A percentile compares a stretch with the other conserved stretches of the same genome.
phyloP scores from a whole-genome alignment of 2,888 invertebrate species.

The Tetrapedia diversipes region DNA sequence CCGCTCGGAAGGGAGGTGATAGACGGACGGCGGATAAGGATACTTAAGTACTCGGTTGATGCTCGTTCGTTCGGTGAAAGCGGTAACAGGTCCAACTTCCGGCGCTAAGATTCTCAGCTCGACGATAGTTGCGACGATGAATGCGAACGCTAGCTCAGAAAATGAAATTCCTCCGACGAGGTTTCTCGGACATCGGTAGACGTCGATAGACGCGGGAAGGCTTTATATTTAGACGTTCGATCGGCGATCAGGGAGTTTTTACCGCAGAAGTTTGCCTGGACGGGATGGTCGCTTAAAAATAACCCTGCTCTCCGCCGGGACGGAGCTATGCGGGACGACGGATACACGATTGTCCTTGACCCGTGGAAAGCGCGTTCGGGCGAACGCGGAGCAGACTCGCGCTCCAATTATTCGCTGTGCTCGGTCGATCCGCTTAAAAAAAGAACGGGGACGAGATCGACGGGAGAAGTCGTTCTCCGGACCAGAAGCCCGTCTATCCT shows the following conservation, averaged over 20 bases:
- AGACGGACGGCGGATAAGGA: no score
- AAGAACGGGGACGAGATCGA: background rate
- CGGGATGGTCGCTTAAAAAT: conserved; percentile 45
- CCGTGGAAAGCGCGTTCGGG: conserved; percentile 49
- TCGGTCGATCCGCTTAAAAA: conserved; percentile 40
- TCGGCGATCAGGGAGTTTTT: conserved; percentile 8
- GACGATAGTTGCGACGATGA: background rate
- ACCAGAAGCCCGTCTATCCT: no score
- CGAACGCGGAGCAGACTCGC: conserved; percentile 41
- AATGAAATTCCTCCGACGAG: no score
- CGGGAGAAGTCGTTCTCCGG: no score
- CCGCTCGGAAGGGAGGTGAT: no score
- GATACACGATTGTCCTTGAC: conserved; percentile 63
- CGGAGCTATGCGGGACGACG: background rate
- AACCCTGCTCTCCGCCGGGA: conserved; percentile 1
- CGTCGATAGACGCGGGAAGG: conserved; percentile 1
- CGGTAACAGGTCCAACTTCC: no score
- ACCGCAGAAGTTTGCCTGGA: conserved; percentile 3
- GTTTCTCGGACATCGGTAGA: no score
- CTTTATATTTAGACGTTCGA: conserved; percentile 32
- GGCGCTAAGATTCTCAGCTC: no score
- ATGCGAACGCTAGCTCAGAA: background rate
- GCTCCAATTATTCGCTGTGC: conserved; percentile 50
- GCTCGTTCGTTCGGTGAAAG: no score
- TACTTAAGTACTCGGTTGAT: no score